Base-by-base conservation (phyloP, 2,797 vertebrate genomes). In the Pseudochromis fuscus region DNA sequence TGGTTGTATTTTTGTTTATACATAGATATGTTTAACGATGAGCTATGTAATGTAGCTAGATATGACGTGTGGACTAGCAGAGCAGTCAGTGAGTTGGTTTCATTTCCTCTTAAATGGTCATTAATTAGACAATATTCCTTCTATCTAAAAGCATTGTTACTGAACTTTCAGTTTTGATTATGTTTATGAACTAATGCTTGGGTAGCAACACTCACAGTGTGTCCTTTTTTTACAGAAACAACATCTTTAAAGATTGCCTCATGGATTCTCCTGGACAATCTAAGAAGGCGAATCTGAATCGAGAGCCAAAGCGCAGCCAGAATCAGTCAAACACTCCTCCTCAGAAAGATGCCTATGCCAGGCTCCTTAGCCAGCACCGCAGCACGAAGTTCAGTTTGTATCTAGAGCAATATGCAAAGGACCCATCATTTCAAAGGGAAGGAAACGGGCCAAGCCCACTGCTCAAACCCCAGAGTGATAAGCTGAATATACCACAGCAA, bases 281-380 rank as follows among this genome's bases (percentile, higher is more conserved):
- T 0, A 90, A 84, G 51, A 94, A 88, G 69, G 56, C 62, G 23
- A 46, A 77, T 56, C 69, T 57, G 40, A 70, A 75, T 45, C 89
- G 90, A 21, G 89, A 93, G 48, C n/a, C 78, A 10, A 96, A 86
- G 77, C 92, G 89, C 55, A 85, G 77, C 4, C 65, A 81, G 18
- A 88, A 82, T 79, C 94, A 85, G 62, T 69, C 82, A 0, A 16
- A 50, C 18, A 9, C 77, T 4, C 68, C 84, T 64, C 88, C 93
- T 13, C 94, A 94, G 85, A 97, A 97, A 89, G 95, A 96, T 0
- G 95, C 95, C 3, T 96, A 96, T 0, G 88, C 93, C 13, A 88
- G 93, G 72, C 94, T 96, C 0, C 89, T 96, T 57, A 95, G 94
- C 10, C 95, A 96, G 82, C 95, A 97, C 77, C 91, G 92, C 85